Percentiles rank a stretch among this genome's conserved stretches.
These are phyloP conservation scores for Drosophila saltans DNA, from an alignment of 1,140 invertebrate species.

Conservation along the genomic window DNA sequence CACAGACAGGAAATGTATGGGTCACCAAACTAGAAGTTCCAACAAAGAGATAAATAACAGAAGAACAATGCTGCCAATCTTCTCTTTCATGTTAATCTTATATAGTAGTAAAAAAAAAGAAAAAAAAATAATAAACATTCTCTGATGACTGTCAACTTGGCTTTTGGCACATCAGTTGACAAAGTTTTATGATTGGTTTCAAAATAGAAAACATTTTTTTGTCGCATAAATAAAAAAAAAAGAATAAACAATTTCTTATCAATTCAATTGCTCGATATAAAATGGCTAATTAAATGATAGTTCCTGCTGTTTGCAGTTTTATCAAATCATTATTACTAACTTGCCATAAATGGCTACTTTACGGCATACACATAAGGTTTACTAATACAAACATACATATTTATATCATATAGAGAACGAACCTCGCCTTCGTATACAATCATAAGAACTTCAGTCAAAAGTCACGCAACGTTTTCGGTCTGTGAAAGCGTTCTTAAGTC, in stretches of 20 bases:
- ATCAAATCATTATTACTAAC: conserved; percentile 5
- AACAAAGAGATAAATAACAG: background rate
- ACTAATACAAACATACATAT: background rate
- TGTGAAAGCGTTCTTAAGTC: conserved; percentile 57
- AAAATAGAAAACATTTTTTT: background rate
- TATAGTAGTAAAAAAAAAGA: too few relatives aligned
- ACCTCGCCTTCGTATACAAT: conserved; percentile 8
- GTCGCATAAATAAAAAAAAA: background rate
- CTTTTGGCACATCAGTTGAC: background rate
- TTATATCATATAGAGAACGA: background rate
- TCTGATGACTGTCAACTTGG: too few relatives aligned
- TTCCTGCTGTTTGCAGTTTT: conserved; percentile 5
- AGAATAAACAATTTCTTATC: background rate
- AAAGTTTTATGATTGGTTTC: background rate
- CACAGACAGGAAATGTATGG: background rate
- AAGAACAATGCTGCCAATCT: background rate
- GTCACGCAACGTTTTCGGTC: conserved; percentile 60
- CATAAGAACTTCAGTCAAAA: conserved; percentile 59
- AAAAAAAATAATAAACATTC: too few relatives aligned
- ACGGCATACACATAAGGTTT: background rate
- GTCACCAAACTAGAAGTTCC: too few relatives aligned
- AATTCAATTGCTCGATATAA: conserved; percentile 3
- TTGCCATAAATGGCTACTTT: conserved; percentile 7
- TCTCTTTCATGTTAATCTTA: too few relatives aligned
- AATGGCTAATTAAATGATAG: conserved; percentile 8